These are phyloP conservation scores for Mythimna pallens DNA, from an alignment of 2,888 invertebrate genomes.

Conservation along the genomic window DNA sequence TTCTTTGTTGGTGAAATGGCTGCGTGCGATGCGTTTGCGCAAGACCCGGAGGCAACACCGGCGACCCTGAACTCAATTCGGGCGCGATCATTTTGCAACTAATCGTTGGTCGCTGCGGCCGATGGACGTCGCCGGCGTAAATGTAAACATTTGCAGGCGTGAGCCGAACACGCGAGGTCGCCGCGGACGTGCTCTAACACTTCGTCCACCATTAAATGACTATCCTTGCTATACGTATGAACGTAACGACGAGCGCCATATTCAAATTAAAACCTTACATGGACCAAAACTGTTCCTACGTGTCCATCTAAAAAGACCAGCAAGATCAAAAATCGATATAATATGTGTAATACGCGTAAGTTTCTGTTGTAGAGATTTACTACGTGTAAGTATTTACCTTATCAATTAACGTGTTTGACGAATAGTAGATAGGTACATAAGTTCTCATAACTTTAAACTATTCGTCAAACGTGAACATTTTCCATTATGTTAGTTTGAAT, in stretches of 20 bases:
- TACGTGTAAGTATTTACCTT: constrained; percentile 12
- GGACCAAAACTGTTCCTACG: constrained; percentile 28
- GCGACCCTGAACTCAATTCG: constrained; percentile 90
- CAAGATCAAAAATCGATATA: constrained; percentile 23
- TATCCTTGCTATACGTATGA: constrained; percentile 69
- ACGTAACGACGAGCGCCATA: constrained; percentile 60
- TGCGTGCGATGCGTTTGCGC: constrained; percentile 78
- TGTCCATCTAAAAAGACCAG: constrained; percentile 12
- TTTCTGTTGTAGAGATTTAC: constrained; percentile 16
- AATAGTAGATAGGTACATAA: too few relatives aligned
- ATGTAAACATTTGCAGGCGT: constrained; percentile 90
- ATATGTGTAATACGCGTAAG: neutral
- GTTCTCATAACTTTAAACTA: constrained; percentile 13
- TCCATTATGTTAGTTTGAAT: constrained; percentile 29
- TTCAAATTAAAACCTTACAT: constrained; percentile 53
- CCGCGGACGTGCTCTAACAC: constrained; percentile 82
- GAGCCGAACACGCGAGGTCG: constrained; percentile 85
- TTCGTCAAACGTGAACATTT: constrained; percentile 26
- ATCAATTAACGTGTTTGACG: constrained; percentile 18
- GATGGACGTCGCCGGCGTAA: constrained; percentile 83
- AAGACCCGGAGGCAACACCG: constrained; percentile 88
- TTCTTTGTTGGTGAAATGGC: constrained; percentile 72
- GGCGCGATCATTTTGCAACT: constrained; percentile 89
- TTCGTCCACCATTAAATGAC: constrained; percentile 72
- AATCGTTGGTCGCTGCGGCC: constrained; percentile 82